phyloP scores from a whole-genome alignment of 2,888 invertebrate genomes.

The Eristalis pertinax region DNA sequence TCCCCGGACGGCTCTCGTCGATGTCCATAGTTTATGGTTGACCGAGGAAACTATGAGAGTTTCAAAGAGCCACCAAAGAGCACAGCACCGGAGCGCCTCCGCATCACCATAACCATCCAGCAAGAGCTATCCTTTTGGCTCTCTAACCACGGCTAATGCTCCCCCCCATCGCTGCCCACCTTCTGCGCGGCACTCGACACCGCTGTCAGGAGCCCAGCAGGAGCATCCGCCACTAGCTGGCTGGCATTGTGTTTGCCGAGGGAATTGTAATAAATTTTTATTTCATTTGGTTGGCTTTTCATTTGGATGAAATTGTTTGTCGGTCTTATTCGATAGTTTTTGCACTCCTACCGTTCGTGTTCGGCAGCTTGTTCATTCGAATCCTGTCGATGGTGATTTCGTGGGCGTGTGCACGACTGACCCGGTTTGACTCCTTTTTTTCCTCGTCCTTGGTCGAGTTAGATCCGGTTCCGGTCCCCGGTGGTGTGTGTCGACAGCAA shows the following conservation, averaged over 20 bases:
- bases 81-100: constrained; percentile 13
- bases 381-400: constrained; percentile 51
- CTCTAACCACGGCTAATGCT: constrained; percentile 30
- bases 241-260: constrained; percentile 38
- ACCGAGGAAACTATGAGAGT: constrained; percentile 61
- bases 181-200: neutral
- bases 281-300: constrained; percentile 69
- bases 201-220: neutral
- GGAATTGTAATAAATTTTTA: constrained; percentile 70
- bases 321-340: constrained; percentile 49
- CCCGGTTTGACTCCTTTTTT: constrained; percentile 31
- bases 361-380: constrained; percentile 24
- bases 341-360: constrained; percentile 16
- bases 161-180: neutral
- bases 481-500: neutral
- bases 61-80: constrained; percentile 52
- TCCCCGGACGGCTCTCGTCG: constrained; percentile 5
- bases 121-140: constrained; percentile 24
- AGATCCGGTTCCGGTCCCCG: constrained; percentile 17
- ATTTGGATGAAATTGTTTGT: constrained; percentile 62
- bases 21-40: constrained; percentile 61
- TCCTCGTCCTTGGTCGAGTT: neutral
- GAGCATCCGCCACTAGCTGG: neutral
- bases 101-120: constrained; percentile 1
- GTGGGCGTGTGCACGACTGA: constrained; percentile 35